These are phyloP conservation scores for Drosophila tsacasi DNA, from an alignment of 1,140 invertebrate species.

Conservation along the genomic window DNA sequence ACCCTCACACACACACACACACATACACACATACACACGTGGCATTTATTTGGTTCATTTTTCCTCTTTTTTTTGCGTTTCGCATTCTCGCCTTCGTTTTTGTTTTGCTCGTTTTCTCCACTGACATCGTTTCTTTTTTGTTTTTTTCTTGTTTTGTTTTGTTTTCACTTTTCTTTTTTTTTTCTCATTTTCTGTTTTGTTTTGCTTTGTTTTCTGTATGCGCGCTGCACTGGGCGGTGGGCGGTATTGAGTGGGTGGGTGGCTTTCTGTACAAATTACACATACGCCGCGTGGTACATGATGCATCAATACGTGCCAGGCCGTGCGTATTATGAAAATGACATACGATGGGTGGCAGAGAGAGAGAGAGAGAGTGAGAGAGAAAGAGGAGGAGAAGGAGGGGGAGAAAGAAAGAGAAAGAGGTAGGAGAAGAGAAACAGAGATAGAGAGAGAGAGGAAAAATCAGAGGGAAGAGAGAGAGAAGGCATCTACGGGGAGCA, in stretches of 20 bases:
- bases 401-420: background rate
- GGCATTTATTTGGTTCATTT: conserved; percentile 77
- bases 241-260: conserved; percentile 27
- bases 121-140: conserved; percentile 76
- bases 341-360: conserved; percentile 10
- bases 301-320: conserved; percentile 20
- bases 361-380: background rate
- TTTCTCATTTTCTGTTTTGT: conserved; percentile 61
- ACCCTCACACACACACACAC: background rate
- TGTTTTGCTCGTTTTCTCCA: conserved; percentile 81
- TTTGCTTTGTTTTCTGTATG: conserved; percentile 66
- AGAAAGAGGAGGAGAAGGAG: background rate
- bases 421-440: background rate
- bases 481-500: background rate
- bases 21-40: conserved; percentile 10
- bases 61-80: conserved; percentile 50
- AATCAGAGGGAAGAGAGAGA: background rate
- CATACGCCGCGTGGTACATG: conserved; percentile 53
- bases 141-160: conserved; percentile 59
- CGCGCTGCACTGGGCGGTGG: background rate
- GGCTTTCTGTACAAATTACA: conserved; percentile 58
- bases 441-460: background rate
- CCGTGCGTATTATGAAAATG: conserved; percentile 56
- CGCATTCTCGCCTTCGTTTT: conserved; percentile 53
- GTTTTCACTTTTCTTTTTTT: conserved; percentile 77